Base-by-base conservation (phyloP, 2,888 invertebrate species). In the Hoplodrina blanda region DNA sequence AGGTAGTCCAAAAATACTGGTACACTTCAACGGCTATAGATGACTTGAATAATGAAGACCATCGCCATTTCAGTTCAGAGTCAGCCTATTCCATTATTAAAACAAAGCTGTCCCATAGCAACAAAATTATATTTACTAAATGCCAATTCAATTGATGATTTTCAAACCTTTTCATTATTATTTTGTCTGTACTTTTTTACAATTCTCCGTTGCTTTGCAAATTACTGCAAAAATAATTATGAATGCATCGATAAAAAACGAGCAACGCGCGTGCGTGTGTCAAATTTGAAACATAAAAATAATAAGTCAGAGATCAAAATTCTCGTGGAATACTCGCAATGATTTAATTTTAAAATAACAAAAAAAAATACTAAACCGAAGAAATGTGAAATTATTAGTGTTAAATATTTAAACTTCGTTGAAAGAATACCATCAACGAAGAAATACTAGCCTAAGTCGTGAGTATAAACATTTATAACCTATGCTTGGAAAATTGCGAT, bases 311-410 rank as follows among this genome's bases (percentile, higher is more conserved):
- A 74, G 50, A 88, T 92, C 92, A 92, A 94, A 94, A 90, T 93
- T 92, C 86, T 89, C 80, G 90, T 90, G 85, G 86, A 87, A 87
- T 85, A 79, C 86, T 78, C 70, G 72, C 73, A 84, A 80, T 85
- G 89, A 82, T 87, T 81, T 73, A 70, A 54, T 78, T 69, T 70
- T 25, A 80, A 88, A 83, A 86, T 80, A 78, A 80, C 82, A 75
- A 72, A 88, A 88, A n/a, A 85, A 83, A 86, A 46, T 78, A 74
- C 66, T 77, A 85, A 88, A 89, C 88, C 81, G 77, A 89, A 91
- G 93, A 92, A 91, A 95, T 95, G 94, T 95, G 92, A 95, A 92
- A 92, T 90, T 92, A 83, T 87, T 90, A 78, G 90, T 90, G 85
- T 67, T 81, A 81, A 79, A 57, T 81, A 66, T 59, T 60, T 60